These are phyloP conservation scores for Schlechtendalia chinensis DNA, from an alignment of 1,140 invertebrate species.

Conservation along the genomic window DNA sequence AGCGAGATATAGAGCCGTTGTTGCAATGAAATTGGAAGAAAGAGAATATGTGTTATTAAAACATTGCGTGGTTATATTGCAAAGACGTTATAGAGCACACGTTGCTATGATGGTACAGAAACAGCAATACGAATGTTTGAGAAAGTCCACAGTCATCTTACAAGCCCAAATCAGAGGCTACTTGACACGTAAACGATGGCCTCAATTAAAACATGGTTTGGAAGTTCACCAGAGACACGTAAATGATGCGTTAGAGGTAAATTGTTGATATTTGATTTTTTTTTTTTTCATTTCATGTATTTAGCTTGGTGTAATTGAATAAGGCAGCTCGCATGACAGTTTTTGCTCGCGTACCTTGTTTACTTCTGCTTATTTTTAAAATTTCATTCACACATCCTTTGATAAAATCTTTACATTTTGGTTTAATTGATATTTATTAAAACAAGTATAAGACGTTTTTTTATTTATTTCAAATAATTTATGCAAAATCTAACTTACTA, in stretches of 20 bases:
- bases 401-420: background rate
- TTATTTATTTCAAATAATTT: background rate
- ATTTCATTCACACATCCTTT: background rate
- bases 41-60: slow-evolving; percentile 54
- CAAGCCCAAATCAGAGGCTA: slow-evolving; percentile 4
- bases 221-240: background rate
- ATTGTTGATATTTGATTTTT: background rate
- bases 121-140: background rate
- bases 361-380: background rate
- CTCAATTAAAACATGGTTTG: slow-evolving; percentile 9
- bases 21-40: slow-evolving; percentile 50
- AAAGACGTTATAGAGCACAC: slow-evolving; percentile 59
- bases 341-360: background rate
- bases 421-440: background rate
- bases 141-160: background rate
- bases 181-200: background rate
- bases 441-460: background rate
- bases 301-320: background rate
- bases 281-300: background rate
- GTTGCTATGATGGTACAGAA: slow-evolving; percentile 55
- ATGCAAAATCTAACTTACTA: too few relatives aligned
- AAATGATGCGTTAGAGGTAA: background rate
- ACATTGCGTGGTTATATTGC: slow-evolving; percentile 61
- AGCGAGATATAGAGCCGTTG: slow-evolving; percentile 56
- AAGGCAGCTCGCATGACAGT: background rate